Conservation (phyloP, 2,888 invertebrate genomes). For the Eupithecia vulgata region DNA sequence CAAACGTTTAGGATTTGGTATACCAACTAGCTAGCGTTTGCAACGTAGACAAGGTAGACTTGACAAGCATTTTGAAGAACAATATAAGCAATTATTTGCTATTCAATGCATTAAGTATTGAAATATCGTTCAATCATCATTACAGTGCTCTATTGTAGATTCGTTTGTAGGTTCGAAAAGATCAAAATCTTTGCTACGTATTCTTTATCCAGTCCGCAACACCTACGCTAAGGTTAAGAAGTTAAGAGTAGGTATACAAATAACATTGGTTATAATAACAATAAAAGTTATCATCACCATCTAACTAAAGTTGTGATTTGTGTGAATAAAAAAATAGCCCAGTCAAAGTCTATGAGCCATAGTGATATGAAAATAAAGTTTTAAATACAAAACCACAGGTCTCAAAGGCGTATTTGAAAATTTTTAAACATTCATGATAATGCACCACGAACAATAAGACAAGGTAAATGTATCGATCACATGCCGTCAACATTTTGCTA, state of each 20-base stretch:
- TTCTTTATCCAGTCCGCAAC: neutral
- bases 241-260: neutral
- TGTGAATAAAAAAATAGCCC: neutral
- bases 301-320: neutral
- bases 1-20: neutral
- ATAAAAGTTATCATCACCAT: neutral
- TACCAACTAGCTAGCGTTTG: neutral
- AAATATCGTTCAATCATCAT: neutral
- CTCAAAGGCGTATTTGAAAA: neutral
- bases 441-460: constrained; percentile 9
- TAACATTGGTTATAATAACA: neutral
- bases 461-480: constrained; percentile 11
- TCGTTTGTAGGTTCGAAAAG: neutral
- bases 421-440: constrained; percentile 10
- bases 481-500: constrained; percentile 5
- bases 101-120: neutral
- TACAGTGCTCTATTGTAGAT: neutral
- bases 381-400: constrained; percentile 12
- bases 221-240: neutral
- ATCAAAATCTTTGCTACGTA: neutral
- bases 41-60: neutral
- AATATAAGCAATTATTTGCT: neutral
- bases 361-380: constrained; percentile 6
- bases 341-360: neutral
- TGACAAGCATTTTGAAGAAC: neutral